These are phyloP conservation scores for Nymphalis polychloros DNA, from an alignment of 2,888 invertebrate species.

Conservation along the genomic window DNA sequence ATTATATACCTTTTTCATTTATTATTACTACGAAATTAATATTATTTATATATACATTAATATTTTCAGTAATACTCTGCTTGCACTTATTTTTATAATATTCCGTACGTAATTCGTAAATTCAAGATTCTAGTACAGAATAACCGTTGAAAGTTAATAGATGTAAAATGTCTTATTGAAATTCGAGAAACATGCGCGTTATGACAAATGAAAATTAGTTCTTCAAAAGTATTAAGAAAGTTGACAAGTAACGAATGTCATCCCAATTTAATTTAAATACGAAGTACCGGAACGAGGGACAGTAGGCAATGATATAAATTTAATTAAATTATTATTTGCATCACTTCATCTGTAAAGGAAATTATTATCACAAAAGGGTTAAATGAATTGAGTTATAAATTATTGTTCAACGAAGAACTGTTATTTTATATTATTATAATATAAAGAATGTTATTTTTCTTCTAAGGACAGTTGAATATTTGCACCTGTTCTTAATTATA, in stretches of 20 bases:
- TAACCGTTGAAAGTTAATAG: slow-evolving; percentile 37
- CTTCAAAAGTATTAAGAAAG: slow-evolving; percentile 33
- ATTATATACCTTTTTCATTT: too few relatives aligned
- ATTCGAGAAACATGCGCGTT: slow-evolving; percentile 34
- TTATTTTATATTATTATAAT: neutral
- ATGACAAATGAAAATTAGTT: slow-evolving; percentile 26
- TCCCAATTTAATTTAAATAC: slow-evolving; percentile 32
- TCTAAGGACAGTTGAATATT: neutral
- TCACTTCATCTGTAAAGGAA: slow-evolving; percentile 32
- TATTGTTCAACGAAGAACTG: slow-evolving; percentile 14
- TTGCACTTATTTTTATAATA: neutral
- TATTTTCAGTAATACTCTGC: neutral
- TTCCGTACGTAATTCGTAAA: slow-evolving; percentile 8
- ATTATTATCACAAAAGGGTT: slow-evolving; percentile 33
- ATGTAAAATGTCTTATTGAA: slow-evolving; percentile 30
- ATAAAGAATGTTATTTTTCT: neutral
- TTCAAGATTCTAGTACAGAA: slow-evolving; percentile 26
- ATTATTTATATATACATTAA: neutral
- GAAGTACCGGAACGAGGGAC: slow-evolving; percentile 24
- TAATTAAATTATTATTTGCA: slow-evolving; percentile 36
- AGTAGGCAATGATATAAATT: slow-evolving; percentile 29
- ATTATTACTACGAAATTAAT: too few relatives aligned
- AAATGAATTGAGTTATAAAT: slow-evolving; percentile 29
- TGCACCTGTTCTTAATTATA: neutral
- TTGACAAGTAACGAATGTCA: slow-evolving; percentile 30